Evolutionary conservation across 1,140 invertebrate species (phyloP).

Genomic region (Aphis craccivora): DNA sequence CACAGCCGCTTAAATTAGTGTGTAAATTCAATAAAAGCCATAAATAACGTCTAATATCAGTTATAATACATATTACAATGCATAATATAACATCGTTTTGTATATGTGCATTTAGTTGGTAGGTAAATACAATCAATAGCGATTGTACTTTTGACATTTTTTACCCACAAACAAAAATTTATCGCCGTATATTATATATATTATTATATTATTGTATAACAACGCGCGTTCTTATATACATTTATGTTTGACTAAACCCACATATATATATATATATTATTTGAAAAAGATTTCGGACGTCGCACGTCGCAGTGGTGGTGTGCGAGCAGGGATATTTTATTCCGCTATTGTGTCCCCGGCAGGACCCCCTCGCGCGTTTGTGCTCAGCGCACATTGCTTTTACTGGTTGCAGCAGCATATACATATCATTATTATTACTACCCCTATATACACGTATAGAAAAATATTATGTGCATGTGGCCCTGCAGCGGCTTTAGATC

Average conservation of each 20-base stretch:
- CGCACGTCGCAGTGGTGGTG: background rate
- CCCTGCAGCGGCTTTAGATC: background rate
- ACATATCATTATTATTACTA: background rate
- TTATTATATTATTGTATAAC: background rate
- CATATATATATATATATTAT: background rate
- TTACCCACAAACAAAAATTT: constrained; percentile 31
- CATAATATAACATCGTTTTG: background rate
- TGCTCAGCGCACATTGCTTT: background rate
- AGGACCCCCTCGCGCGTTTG: background rate
- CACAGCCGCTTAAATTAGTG: background rate
- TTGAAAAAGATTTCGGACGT: background rate
- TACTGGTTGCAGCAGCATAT: background rate
- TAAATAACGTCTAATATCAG: background rate
- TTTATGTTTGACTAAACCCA: background rate
- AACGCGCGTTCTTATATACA: background rate
- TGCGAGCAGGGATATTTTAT: background rate
- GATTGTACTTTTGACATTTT: constrained; percentile 33
- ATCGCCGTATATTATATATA: background rate
- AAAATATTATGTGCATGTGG: background rate
- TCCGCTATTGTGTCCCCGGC: background rate
- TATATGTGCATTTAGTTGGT: background rate
- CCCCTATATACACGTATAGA: background rate
- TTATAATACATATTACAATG: background rate
- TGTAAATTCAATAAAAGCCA: background rate
- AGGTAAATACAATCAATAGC: constrained; percentile 15